Evolutionary conservation across 1,140 invertebrate species (phyloP), one percentile per base, ranked within the genome.

Genomic region (Anadara kagoshimensis): DNA sequence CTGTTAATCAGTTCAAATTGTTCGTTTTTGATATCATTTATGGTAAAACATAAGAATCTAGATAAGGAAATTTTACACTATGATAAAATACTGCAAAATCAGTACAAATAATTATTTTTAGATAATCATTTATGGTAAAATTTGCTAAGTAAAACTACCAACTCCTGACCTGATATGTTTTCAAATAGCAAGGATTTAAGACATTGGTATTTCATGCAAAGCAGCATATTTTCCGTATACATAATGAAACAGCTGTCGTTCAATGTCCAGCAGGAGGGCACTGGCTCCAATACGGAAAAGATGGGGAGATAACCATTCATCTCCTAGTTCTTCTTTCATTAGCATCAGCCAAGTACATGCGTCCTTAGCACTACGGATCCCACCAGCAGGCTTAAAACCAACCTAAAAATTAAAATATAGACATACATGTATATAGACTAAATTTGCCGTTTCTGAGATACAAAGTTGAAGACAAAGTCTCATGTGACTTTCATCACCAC

Each of bases 301-400:
- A 67, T 93, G 80, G 1, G 94, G 93, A 47, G 92, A 92, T 1
- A 98, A 86, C 97, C 97, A 99, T 45, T 95, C 93, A 73, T 93
- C 89, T 14, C 97, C 98, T 5, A 99, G 91, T 78, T 97, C 93
- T 85, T 93, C 92, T 85, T 96, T 93, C 22, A 99, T 92, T 20
- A 99, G 89, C 16, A 93, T 91, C 68, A 98, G 89, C 96, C 97
- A 99, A 36, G 93, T 91, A 44, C 98, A 90, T 0, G 95, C 94
- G 90, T 99, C 96, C 70, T 93, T 91, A 0, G 93, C 92, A n/a
- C 94, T 96, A 77, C 93, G 92, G 62, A 99, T 96, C 26, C 98
- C 98, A 58, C 98, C 98, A 56, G 98, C 98, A 70, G 98, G 97
- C 90, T 99, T 99, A 44, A 99, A 93, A 2, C 98, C 98, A 82